Percentiles rank a stretch among this genome's conserved stretches.
Evolutionary conservation across 1,140 invertebrate species (phyloP).

Genomic region (Drosophila busckii): DNA sequence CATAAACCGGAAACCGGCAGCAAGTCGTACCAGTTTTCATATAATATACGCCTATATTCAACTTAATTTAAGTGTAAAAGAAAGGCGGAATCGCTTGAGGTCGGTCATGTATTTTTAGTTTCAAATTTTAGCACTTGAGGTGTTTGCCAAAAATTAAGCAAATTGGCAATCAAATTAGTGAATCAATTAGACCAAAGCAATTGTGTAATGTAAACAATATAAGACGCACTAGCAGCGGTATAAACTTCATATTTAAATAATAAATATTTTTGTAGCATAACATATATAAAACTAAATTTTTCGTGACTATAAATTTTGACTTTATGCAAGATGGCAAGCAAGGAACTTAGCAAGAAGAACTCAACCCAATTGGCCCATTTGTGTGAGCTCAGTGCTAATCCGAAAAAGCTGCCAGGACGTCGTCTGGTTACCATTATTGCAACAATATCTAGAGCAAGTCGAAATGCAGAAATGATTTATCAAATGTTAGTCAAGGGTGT

Average conservation of each 20-base stretch:
- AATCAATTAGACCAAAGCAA: no score
- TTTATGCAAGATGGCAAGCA: no score
- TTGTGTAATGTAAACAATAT: no score
- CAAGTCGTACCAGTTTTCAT: slow-evolving; percentile 11
- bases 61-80: no score
- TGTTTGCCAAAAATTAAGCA: slow-evolving; percentile 18
- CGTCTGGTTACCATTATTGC: slow-evolving; percentile 97
- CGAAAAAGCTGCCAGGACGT: slow-evolving; percentile 86
- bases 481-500: slow-evolving; percentile 98
- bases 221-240: no score
- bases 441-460: slow-evolving; percentile 96
- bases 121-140: slow-evolving; percentile 5
- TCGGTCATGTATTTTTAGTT: slow-evolving; percentile 21
- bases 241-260: no score
- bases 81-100: slow-evolving; percentile 53
- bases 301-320: no score
- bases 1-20: slow-evolving; percentile 56
- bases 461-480: slow-evolving; percentile 89
- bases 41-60: not conserved
- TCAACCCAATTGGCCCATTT: slow-evolving; percentile 91
- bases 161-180: no score
- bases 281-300: no score
- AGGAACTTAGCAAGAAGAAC: slow-evolving; percentile 74
- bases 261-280: no score
- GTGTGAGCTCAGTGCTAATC: slow-evolving; percentile 94